Conservation (phyloP, 2,797 vertebrate genomes). For the Peromyscus eremicus region DNA sequence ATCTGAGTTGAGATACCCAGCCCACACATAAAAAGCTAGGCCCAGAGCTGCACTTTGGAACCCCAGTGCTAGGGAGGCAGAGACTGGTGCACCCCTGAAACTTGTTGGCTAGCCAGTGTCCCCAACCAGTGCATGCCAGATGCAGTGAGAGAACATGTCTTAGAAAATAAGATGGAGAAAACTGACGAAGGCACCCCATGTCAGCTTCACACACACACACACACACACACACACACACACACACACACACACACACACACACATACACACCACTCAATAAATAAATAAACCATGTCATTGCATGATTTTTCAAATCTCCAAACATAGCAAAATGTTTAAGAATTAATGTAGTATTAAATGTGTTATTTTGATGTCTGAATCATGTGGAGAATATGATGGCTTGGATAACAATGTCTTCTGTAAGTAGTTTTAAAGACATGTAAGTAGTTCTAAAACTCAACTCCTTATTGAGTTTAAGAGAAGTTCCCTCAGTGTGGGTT, state of each 20-base stretch:
- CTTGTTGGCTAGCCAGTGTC: not conserved
- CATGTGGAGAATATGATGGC: not conserved
- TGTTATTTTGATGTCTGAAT: conserved; percentile 40
- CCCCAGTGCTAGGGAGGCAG: not conserved
- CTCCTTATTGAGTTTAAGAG: not conserved
- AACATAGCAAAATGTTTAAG: not conserved
- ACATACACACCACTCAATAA: not conserved
- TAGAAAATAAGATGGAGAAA: not conserved
- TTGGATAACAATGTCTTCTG: not conserved
- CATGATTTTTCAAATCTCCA: conserved; percentile 6
- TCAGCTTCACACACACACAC: not conserved
- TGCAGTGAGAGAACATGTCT: not conserved
- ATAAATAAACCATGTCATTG: not conserved
- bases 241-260: not conserved
- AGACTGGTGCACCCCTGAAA: not conserved
- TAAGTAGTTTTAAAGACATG: not conserved
- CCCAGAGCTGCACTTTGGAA: not conserved
- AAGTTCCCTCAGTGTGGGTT: not conserved
- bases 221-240: too few species aligned
- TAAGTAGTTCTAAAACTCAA: too few species aligned
- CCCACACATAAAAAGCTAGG: not conserved
- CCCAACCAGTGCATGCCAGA: too few species aligned
- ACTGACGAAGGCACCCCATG: not conserved
- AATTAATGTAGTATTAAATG: conserved; percentile 23
- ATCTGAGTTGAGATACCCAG: not conserved